Evolutionary conservation across 2,113 vertebrate genomes (phyloP).

Genomic region (Rhea pennata): DNA sequence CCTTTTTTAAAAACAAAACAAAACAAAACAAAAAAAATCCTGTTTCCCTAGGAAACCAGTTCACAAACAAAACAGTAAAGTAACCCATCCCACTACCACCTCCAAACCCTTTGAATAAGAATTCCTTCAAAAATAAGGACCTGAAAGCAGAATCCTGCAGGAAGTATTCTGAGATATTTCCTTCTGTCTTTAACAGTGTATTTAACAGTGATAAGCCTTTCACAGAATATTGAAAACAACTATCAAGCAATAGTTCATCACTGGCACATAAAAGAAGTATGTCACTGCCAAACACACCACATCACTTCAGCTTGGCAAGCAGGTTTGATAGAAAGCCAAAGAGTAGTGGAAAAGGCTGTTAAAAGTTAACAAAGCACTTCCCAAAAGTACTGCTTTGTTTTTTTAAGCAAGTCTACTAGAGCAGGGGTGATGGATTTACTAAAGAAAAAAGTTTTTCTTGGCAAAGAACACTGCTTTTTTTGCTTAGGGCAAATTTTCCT

Average conservation of each 20-base stretch:
- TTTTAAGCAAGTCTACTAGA: conserved; percentile 64
- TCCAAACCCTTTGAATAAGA: neutral
- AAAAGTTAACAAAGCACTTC: conserved; percentile 73
- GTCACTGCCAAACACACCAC: conserved; percentile 65
- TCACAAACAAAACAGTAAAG: conserved; percentile 52
- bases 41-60: conserved; percentile 44
- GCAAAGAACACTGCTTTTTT: conserved; percentile 13
- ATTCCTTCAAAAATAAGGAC: neutral
- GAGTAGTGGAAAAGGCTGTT: conserved; percentile 71
- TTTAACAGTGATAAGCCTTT: conserved; percentile 10
- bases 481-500: conserved; percentile 54
- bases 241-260: conserved; percentile 49
- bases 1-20: neutral
- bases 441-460: conserved; percentile 62
- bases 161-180: neutral
- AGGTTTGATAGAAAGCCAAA: conserved; percentile 42
- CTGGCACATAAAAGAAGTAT: conserved; percentile 54
- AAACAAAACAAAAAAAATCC: neutral
- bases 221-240: conserved; percentile 25
- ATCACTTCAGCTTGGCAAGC: conserved; percentile 66
- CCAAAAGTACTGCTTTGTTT: conserved; percentile 69
- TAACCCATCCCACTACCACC: neutral
- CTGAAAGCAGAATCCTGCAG: conserved; percentile 1
- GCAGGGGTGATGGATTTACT: conserved; percentile 63
- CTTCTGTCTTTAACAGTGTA: neutral